phyloP scores from a whole-genome alignment of 1,140 invertebrate species.

The Gonatopus flavifemur region DNA sequence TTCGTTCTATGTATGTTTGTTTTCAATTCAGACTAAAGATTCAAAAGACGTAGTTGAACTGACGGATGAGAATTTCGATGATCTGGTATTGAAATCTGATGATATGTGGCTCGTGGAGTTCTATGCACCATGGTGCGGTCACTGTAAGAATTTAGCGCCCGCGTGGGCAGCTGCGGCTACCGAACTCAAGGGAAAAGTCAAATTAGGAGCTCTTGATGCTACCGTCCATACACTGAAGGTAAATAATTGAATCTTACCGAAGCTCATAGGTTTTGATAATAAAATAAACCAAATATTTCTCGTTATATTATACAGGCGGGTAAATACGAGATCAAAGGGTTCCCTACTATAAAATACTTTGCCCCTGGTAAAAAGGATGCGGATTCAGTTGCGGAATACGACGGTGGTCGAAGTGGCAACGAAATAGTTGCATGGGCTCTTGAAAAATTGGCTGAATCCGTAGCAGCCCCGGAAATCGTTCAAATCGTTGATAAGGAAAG shows the following conservation, averaged over 20 bases:
- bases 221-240: conserved; percentile 82
- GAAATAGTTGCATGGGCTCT: conserved; percentile 92
- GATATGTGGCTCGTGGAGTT: conserved; percentile 97
- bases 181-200: conserved; percentile 93
- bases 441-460: conserved; percentile 83
- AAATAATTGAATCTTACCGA: conserved; percentile 4
- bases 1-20: too few species aligned
- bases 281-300: conserved; percentile 1
- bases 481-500: conserved; percentile 64
- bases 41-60: conserved; percentile 85
- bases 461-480: conserved; percentile 86
- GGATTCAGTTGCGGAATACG: conserved; percentile 75
- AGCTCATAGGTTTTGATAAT: background rate
- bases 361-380: conserved; percentile 75
- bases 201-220: conserved; percentile 95
- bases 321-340: conserved; percentile 84
- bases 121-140: conserved; percentile 95
- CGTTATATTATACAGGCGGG: conserved; percentile 58
- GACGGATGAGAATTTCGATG: conserved; percentile 93
- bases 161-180: conserved; percentile 93
- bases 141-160: conserved; percentile 95
- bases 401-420: conserved; percentile 85
- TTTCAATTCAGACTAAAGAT: conserved; percentile 45
- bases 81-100: conserved; percentile 84
- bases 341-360: conserved; percentile 98